Evolutionary conservation across 2,888 invertebrate genomes (phyloP).

Genomic region (Sepioteuthis lessoniana): DNA sequence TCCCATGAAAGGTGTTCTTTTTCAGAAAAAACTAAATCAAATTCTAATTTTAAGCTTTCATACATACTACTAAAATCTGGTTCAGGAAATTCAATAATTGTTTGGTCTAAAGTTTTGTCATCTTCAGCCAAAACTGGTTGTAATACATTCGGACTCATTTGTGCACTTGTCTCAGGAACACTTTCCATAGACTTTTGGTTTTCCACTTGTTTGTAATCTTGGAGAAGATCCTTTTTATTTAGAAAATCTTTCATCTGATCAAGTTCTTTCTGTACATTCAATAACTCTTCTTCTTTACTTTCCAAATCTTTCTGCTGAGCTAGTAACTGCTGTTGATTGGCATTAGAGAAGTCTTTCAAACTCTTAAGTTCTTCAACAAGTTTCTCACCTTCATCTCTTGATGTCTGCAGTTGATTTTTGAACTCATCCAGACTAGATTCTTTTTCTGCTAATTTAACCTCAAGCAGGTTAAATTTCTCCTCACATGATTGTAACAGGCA

Average conservation of each 20-base stretch:
- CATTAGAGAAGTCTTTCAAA: not conserved
- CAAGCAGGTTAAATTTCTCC: slow-evolving; percentile 16
- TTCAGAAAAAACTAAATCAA: not conserved
- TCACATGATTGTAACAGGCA: slow-evolving; percentile 45
- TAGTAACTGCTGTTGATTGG: not conserved
- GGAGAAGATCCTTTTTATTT: not conserved
- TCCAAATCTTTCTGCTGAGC: slow-evolving; percentile 45
- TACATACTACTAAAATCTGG: not conserved
- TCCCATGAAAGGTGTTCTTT: not conserved
- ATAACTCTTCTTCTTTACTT: slow-evolving; percentile 46
- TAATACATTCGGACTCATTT: not conserved
- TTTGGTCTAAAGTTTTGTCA: not conserved
- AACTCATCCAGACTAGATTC: slow-evolving; percentile 48
- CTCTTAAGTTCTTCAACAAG: slow-evolving; percentile 35
- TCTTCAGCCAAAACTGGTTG: not conserved
- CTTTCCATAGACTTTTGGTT: not conserved
- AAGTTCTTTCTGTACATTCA: slow-evolving; percentile 48
- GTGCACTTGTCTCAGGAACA: not conserved
- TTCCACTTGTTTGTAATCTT: not conserved
- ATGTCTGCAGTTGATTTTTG: slow-evolving; percentile 49
- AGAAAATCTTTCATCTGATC: not conserved
- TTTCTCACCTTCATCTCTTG: slow-evolving; percentile 48
- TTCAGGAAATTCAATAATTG: not conserved
- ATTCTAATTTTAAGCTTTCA: slow-evolving; percentile 24
- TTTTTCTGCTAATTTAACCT: not conserved